Evolutionary conservation across 2,113 vertebrate genomes (phyloP), one percentile per base, ranked within the genome.

Genomic region (Antennarius striatus): DNA sequence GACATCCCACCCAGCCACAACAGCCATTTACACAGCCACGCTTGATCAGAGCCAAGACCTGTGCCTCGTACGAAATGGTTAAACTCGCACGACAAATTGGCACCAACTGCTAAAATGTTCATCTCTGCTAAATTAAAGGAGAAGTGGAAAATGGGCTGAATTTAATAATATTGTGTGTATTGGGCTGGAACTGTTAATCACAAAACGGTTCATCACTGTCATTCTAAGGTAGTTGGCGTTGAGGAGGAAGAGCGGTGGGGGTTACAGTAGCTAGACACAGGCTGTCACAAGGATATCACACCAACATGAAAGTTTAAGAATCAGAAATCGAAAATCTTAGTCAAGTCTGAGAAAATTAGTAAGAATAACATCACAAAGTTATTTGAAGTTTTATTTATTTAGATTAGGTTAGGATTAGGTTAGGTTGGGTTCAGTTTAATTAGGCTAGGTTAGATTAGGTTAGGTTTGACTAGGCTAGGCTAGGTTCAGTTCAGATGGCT

Each of bases 1-100:
- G 51, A 73, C 75, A 79, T 86, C 28, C 75, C 82, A 85, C 28
- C 75, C 87, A 90, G 87, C 77, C 90, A 90, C 90, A 91, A 91
- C 84, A 91, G 63, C 49, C 86, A 82, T 79, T 87, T 80, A 81
- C 77, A 51, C 58, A 75, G 73, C 40, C 78, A 85, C 74, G 84
- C 86, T 59, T 76, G 73, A 88, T n/a, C 71, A 62, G 82, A 86
- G 71, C 60, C 6, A 52, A 59, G 51, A 79, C 67, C 60, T 30
- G 47, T 10, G 3, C 63, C 57, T 78, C 39, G 12, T 57, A 53
- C 30, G 72, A 82, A 76, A 66, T 53, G 62, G n/a, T 47, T 42
- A 68, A 63, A 45, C 36, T 63, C 59, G 48, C 69, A 36, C 68
- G 64, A 79, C 68, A 67, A 54, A 85, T 75, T 73, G 10, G 16